Conservation (phyloP, 2,113 vertebrate genomes). For the Bos taurus region ARS-UCD2.0 NC_037328.1:69156501-69157000, state of each 20-base stretch:
- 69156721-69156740: background rate
- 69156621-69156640: background rate
- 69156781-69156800: too few species aligned
- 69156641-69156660: background rate
- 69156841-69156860: too few species aligned
- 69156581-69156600: background rate
- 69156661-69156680: background rate
- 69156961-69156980: background rate
- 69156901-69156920: background rate
- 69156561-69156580: background rate
- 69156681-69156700: background rate
- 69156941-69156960: background rate
- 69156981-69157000: fast-evolving
- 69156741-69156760: background rate
- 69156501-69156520: background rate
- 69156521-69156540: background rate
- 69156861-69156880: too few species aligned
- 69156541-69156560: background rate
- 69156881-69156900: too few species aligned
- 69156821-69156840: too few species aligned
- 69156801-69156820: too few species aligned
- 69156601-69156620: background rate
- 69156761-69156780: background rate
- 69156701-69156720: background rate
- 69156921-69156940: background rate